Evolutionary conservation across 2,888 invertebrate species (phyloP), one percentile per base, ranked within the genome.

Genomic region (Papilio demoleus): DNA sequence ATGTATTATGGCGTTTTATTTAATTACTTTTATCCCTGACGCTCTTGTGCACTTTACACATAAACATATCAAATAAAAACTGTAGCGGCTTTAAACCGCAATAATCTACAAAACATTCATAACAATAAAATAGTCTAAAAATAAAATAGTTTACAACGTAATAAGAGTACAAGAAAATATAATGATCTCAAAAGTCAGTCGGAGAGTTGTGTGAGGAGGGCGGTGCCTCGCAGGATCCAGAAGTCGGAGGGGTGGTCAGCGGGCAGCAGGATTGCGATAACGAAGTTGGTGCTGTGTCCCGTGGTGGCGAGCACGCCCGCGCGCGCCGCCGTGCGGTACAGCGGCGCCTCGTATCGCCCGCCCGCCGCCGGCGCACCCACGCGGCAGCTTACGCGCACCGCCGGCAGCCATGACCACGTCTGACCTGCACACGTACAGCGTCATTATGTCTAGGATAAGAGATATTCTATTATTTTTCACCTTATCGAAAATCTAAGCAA

Each of bases 211-310:
- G 97, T 96, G 19, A 98, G 94, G 2, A 98, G 90, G 0, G 98
- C 98, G 1, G 97, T 96, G 71, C 97, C 98, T 22, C 97, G 96
- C 56, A 97, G 94, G 75, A 98, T 97, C 98, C 98, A 98, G 85
- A 95, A 97, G 74, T 95, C 94, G 56, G 96, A 94, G 0, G 93
- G 85, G 73, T 94, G 90, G 19, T 87, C 81, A 0, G 96, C 94
- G 0, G 96, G 95, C 62, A 98, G 81, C 36, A 96, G 87, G 70
- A 98, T 95, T 0, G 96, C 93, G 53, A 98, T 93, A 38, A 98
- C 96, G 82, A 98, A 98, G 92, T 98, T 98, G 1, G 98, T 98
- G 77, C 97, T 98, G 87, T 98, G 98, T 0, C 98, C 98, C 0
- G 98, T 98, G 0, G 98, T 98, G 8, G 97, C 97, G 14, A 98